These are phyloP conservation scores for Drosophila nasuta DNA, from an alignment of 1,140 invertebrate genomes.

Conservation along the genomic window DNA sequence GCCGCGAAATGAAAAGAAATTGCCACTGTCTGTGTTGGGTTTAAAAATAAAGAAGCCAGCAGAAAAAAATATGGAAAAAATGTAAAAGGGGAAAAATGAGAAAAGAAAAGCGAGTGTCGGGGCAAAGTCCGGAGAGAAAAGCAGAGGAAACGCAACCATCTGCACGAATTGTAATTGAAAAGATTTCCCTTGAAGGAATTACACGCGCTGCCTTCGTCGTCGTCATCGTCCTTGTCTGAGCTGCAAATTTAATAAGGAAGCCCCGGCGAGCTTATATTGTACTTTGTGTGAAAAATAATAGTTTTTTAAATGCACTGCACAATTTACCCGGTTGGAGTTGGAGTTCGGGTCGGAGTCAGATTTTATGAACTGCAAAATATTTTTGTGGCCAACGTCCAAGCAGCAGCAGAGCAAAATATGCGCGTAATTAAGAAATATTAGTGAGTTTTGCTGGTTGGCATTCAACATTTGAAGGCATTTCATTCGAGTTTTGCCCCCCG, in stretches of 20 bases:
- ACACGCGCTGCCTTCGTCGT: constrained; percentile 12
- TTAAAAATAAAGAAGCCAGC: constrained; percentile 30
- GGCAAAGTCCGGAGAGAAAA: constrained; percentile 31
- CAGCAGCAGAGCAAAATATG: constrained; percentile 53
- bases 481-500: constrained; percentile 37
- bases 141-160: constrained; percentile 77
- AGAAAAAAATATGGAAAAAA: constrained; percentile 1
- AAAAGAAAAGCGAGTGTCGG: constrained; percentile 17
- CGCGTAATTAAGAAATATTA: constrained; percentile 73
- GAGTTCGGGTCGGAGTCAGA: constrained; percentile 9
- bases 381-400: constrained; percentile 49
- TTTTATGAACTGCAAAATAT: constrained; percentile 78
- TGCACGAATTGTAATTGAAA: constrained; percentile 83
- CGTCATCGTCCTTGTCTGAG: constrained; percentile 41
- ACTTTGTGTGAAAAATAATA: constrained; percentile 82
- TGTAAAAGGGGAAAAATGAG: constrained; percentile 9
- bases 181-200: constrained; percentile 82
- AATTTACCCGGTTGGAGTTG: constrained; percentile 16
- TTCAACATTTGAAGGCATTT: constrained; percentile 68
- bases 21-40: constrained; percentile 73
- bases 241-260: constrained; percentile 76
- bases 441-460: constrained; percentile 37
- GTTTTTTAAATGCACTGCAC: constrained; percentile 75
- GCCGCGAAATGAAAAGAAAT: constrained; percentile 79
- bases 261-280: constrained; percentile 80